These are phyloP conservation scores for Rhagoletis zephyria DNA, from an alignment of 1,140 invertebrate genomes.

Conservation along the genomic window DNA sequence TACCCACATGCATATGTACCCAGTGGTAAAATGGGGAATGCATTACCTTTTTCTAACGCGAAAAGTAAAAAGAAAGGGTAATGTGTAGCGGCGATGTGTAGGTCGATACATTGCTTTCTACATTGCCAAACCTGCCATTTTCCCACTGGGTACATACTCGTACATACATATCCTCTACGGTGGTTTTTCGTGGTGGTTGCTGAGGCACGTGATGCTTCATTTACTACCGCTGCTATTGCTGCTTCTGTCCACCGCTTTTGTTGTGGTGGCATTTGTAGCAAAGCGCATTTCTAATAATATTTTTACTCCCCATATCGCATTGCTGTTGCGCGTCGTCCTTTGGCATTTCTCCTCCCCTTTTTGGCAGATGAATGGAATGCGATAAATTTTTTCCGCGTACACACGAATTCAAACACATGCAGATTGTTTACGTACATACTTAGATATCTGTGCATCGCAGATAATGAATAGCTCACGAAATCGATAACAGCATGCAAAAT, in stretches of 20 bases:
- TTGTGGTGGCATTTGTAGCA: slow-evolving; percentile 42
- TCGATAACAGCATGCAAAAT: slow-evolving; percentile 27
- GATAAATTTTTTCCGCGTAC: not conserved
- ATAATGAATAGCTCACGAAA: slow-evolving; percentile 17
- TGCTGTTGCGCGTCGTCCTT: not conserved
- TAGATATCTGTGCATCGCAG: not conserved
- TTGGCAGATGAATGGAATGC: not conserved
- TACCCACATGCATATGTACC: too few relatives aligned
- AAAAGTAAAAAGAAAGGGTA: too few relatives aligned
- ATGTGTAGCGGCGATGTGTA: too few relatives aligned
- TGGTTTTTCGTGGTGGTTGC: not conserved
- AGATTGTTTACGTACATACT: not conserved
- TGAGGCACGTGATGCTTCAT: slow-evolving; percentile 29
- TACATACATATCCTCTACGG: not conserved
- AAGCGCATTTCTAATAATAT: slow-evolving; percentile 23
- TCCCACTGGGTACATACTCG: not conserved
- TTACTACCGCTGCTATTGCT: not conserved
- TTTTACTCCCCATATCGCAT: slow-evolving; percentile 37
- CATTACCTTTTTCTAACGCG: too few relatives aligned
- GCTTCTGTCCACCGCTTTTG: not conserved
- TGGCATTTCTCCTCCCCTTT: not conserved
- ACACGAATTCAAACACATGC: not conserved
- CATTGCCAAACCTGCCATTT: not conserved
- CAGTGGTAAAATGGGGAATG: too few relatives aligned
- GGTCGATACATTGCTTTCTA: not conserved